Conservation (phyloP, 2,888 invertebrate species). For the Ophion ellenae region DNA sequence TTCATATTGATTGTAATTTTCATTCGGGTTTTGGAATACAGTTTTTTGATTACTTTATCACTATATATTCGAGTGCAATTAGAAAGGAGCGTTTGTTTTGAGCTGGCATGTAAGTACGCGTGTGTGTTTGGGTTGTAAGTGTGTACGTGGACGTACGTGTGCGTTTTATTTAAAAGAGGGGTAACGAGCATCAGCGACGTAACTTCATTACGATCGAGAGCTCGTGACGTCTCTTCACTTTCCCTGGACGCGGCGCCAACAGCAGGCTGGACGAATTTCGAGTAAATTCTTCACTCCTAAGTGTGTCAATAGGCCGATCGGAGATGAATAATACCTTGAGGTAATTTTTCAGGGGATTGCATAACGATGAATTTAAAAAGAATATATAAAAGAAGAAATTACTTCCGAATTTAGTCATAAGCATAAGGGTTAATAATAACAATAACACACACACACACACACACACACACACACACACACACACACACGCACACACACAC, state of each 20-base stretch:
- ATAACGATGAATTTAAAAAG: neutral
- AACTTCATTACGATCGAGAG: conserved; percentile 74
- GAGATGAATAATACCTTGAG: conserved; percentile 72
- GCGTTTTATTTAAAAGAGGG: neutral
- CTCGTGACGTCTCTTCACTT: conserved; percentile 74
- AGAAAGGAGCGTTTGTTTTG: no score
- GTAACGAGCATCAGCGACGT: conserved; percentile 66
- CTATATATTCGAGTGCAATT: no score
- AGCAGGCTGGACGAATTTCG: conserved; percentile 25
- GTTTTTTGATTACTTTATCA: no score
- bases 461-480: no score
- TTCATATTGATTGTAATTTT: no score
- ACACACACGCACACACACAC: no score
- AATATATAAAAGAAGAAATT: neutral
- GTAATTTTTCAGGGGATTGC: conserved; percentile 12
- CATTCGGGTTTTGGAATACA: no score
- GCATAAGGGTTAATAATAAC: neutral
- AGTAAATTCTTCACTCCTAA: conserved; percentile 69
- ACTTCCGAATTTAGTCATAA: conserved; percentile 17
- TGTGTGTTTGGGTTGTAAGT: no score
- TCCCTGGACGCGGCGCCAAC: conserved; percentile 70
- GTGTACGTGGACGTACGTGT: neutral
- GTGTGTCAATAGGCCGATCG: conserved; percentile 78
- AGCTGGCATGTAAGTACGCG: no score
- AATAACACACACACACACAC: no score